Conservation (phyloP, 2,797 vertebrate genomes). For the Vireo griseus region DNA sequence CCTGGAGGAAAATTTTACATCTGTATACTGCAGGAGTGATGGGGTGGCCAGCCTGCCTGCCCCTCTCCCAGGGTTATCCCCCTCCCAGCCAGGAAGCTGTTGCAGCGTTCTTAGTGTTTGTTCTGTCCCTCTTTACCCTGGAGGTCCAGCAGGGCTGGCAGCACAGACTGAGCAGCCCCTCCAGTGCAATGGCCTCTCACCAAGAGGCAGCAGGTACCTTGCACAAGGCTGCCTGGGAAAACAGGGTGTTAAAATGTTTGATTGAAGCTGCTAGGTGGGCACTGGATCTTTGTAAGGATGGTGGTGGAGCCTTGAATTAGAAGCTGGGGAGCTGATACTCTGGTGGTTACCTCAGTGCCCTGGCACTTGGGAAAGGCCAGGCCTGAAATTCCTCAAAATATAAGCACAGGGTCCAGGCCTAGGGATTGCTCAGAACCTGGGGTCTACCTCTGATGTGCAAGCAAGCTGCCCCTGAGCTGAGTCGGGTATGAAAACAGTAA, state of each 20-base stretch:
- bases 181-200: neutral
- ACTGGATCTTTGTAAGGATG: neutral
- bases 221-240: fast-evolving
- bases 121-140: neutral
- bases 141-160: neutral
- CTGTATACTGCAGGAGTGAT: neutral
- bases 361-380: neutral
- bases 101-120: neutral
- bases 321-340: neutral
- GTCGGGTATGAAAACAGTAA: neutral
- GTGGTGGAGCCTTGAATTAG: neutral
- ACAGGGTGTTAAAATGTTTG: neutral
- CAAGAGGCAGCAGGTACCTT: neutral
- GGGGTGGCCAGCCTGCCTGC: neutral
- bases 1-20: neutral
- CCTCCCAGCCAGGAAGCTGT: neutral
- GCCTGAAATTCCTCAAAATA: neutral
- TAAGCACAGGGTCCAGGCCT: fast-evolving
- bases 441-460: neutral
- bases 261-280: neutral
- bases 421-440: neutral
- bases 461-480: neutral
- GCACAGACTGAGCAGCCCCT: neutral
- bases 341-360: neutral
- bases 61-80: neutral